These are phyloP conservation scores for Dendronephthya gigantea DNA, from an alignment of 64 coral and sea anemone species.

Conservation along the genomic window DNA sequence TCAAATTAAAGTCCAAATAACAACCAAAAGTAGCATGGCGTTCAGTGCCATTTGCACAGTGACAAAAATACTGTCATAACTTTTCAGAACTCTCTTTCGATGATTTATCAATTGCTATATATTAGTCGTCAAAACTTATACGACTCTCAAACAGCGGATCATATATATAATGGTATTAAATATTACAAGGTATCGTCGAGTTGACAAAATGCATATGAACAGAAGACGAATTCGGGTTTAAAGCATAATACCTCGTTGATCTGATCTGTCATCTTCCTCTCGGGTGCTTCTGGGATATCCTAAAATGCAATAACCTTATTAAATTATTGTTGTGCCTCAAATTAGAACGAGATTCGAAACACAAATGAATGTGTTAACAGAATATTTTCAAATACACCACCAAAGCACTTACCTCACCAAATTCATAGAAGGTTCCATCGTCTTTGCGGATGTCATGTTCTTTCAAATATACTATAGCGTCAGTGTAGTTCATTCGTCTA, in stretches of 20 bases:
- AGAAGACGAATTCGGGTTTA: background rate
- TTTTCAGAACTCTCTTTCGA: too few relatives aligned
- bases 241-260: slow-evolving; percentile 64
- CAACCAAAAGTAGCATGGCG: background rate
- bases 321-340: too few relatives aligned
- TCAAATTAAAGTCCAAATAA: background rate
- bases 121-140: too few relatives aligned
- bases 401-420: slow-evolving; percentile 59
- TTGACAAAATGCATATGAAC: background rate
- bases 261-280: slow-evolving; percentile 98
- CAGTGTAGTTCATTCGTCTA: slow-evolving; percentile 88
- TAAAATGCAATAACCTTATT: background rate
- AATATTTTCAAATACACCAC: background rate
- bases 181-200: too few relatives aligned
- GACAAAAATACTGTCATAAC: too few relatives aligned
- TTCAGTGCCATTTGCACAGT: too few relatives aligned
- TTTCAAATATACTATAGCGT: slow-evolving; percentile 88
- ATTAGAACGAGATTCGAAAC: too few relatives aligned
- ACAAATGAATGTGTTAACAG: background rate
- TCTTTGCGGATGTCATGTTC: slow-evolving; percentile 91
- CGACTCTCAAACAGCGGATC: background rate
- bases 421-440: slow-evolving; percentile 95
- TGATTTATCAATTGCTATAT: too few relatives aligned
- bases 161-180: background rate
- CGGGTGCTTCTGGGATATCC: slow-evolving; percentile 97